Base-by-base conservation (phyloP, 2,888 invertebrate genomes). In the Ganaspis brasiliensis region DNA sequence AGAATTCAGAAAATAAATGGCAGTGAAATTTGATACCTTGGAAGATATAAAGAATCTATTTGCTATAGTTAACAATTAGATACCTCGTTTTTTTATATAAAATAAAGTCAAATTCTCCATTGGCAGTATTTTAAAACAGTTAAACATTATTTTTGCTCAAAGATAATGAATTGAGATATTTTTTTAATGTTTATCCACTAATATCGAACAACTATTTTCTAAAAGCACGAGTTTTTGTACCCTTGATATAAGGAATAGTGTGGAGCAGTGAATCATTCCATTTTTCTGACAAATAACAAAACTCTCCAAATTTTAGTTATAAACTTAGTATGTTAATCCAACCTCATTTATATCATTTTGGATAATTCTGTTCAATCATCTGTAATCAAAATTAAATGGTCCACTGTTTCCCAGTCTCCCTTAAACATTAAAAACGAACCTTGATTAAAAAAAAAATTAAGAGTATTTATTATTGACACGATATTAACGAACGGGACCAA, bases 1-100 rank as follows among this genome's bases (percentile, higher is more conserved):
- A 77, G 73, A 61, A 73, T 77, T 49, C 78, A 79, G 73, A 78
- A 82, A 81, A 79, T 67, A 75, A 81, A 74, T 86, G 87, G 88
- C 87, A 89, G 89, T 88, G 86, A 87, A 67, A 45, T 79, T 79
- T 76, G 61, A 76, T 74, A 73, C 78, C 72, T 79, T 73, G 79
- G 72, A 81, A 79, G 76, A 35, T 77, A 63, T 76, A 75, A 40
- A 45, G n/a, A 49, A 49, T n/a, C 6, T 49, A 16, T n/a, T 49
- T n/a, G 6, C 16, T 6, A 16, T 19, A 16, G 19, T 52, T 52
- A 14, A 19, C 19, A 19, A 19, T 52, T 52, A 49, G 12, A 12
- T 8, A 52, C 16, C 16, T 52, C 19, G 16, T 52, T 19, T 0
- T 52, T 52, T 52, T n/a, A n/a, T n/a, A n/a, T n/a, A 1, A 4